These are phyloP conservation scores for Drosophila prolongata DNA, from an alignment of 2,888 invertebrate species.

Conservation along the genomic window DNA sequence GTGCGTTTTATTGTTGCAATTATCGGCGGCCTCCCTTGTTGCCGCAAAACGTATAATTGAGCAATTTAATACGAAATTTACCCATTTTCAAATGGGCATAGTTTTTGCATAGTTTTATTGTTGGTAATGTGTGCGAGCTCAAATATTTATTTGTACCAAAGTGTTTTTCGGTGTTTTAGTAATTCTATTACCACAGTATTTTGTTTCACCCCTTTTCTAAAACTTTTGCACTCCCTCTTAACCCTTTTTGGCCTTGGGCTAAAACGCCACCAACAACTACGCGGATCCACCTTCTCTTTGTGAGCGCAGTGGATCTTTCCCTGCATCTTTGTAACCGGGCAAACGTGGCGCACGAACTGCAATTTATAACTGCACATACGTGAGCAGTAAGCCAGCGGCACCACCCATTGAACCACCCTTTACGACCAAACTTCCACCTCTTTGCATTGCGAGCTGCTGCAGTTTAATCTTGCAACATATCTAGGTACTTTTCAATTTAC, in stretches of 20 bases:
- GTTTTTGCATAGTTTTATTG: constrained; percentile 23
- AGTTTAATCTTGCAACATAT: neutral
- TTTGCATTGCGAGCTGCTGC: neutral
- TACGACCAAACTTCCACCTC: neutral
- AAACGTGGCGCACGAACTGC: constrained; percentile 68
- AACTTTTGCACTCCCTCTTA: neutral
- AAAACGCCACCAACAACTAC: constrained; percentile 26
- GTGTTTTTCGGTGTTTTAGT: constrained; percentile 60
- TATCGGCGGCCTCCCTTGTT: constrained; percentile 12
- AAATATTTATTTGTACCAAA: constrained; percentile 64
- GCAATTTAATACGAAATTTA: constrained; percentile 38
- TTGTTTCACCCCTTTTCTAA: constrained; percentile 37
- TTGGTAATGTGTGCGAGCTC: constrained; percentile 42
- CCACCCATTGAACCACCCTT: neutral
- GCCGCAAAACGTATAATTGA: constrained; percentile 34
- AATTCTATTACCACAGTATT: constrained; percentile 65
- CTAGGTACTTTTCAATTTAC: neutral
- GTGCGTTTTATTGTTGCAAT: constrained; percentile 30
- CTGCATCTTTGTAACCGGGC: constrained; percentile 27
- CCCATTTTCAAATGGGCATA: constrained; percentile 17
- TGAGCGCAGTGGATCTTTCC: constrained; percentile 6
- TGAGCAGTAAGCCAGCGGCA: constrained; percentile 46
- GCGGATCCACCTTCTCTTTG: constrained; percentile 9
- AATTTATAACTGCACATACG: constrained; percentile 75
- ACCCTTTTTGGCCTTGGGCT: constrained; percentile 19